Base-by-base conservation (phyloP, 2,797 vertebrate species). In the Hafferia zeledoni region DNA sequence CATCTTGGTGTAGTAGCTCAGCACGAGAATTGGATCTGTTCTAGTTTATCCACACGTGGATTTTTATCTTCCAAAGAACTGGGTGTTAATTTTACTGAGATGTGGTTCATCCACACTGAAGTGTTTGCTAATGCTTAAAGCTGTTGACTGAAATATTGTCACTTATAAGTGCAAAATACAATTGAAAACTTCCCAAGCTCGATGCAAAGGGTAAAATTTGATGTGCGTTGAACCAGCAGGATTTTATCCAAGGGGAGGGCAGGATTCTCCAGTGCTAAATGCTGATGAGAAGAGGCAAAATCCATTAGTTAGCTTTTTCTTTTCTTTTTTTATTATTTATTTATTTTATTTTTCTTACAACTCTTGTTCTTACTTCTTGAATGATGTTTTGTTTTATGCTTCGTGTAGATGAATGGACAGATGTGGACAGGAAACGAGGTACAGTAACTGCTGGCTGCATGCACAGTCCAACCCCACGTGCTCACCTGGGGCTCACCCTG, bases 381-480 rank as follows among this genome's bases (percentile, higher is more conserved):
- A 97, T 91, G 94, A 72, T 98, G 95, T 98, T 98, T 98, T 98
- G 97, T 97, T 98, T 98, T 97, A 60, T 98, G 98, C 98, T 98
- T 97, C 98, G 71, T 98, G 92, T 99, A 99, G 98, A 99, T 98
- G 99, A 98, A 98, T 99, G 99, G 99, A 99, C 98, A 99, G 98
- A 99, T 98, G 98, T 98, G 97, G 99, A 99, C 98, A 99, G 99
- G 98, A 99, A 95, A 98, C 98, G 98, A 99, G 99, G 99, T 99
- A 98, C 85, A 96, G 98, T 98, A 98, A 93, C 97, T 95, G 63
- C 94, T 96, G 78, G 92, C 94, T 98, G 97, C 96, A 98, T 98
- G 96, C 96, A 96, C 97, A 94, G 87, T 89, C 87, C 3, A 84
- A 46, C 85, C 85, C 92, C 93, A 72, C 80, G 63, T 85, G 86